Base-by-base conservation (phyloP, 2,888 invertebrate genomes). In the Tipula confusa region DNA sequence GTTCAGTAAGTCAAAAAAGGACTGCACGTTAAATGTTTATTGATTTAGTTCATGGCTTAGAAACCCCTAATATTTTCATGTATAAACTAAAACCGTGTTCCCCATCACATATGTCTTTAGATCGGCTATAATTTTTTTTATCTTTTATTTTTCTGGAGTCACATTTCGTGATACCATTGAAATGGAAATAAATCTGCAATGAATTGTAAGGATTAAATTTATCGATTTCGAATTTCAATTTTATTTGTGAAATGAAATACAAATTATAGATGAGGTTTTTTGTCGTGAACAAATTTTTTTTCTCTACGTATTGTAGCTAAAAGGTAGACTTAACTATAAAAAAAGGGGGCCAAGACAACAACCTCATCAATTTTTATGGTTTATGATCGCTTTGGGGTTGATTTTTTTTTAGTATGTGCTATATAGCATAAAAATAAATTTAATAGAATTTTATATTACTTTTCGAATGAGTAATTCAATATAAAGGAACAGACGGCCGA, bases 381-480 rank as follows among this genome's bases (percentile, higher is more conserved):
- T 80, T 31, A 29, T 29, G 29, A 15, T 80, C 80, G 29, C 31
- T 29, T 80, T 64, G 64, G 64, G 64, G 64, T 64, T 64, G 24
- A 11, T 33, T 33, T 33, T 64, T 43, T 64, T 64, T 64, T 24
- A 64, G 64, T 64, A 64, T 64, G 64, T 64, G 64, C 64, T 64
- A 64, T n/a, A n/a, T n/a, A n/a, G n/a, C 64, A 24, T 24, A 7
- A 18, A 64, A 24, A 9, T 64, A 7, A n/a, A n/a, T 64, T 64
- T 64, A 64, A 64, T 64, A 64, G 24, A 64, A 48, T 64, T 64
- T 64, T 64, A 64, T 64, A 64, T 48, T 64, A 64, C 64, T 64
- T 24, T 64, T 24, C 64, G 64, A 24, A 64, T 24, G 64, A 64
- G 24, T 9, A 64, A 64, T 64, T 24, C 9, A 24, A n/a, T 24